phyloP scores from a whole-genome alignment of 2,888 invertebrate species.

The Piscicola geometra region DNA sequence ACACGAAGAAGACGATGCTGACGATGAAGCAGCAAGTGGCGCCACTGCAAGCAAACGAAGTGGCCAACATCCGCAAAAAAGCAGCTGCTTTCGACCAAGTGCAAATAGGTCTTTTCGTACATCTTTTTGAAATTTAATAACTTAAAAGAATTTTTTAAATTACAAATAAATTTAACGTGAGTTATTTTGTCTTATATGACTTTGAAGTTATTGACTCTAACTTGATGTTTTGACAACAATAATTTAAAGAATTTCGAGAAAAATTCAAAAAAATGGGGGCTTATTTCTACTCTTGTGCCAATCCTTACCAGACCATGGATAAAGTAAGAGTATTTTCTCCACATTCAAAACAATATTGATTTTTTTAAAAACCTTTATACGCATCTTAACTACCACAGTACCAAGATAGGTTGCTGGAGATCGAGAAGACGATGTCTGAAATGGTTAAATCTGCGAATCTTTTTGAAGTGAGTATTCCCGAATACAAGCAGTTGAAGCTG shows the following conservation, averaged over 20 bases:
- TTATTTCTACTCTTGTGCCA: slow-evolving; percentile 53
- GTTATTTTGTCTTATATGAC: too few species aligned
- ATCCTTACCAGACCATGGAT: slow-evolving; percentile 53
- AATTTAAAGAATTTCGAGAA: slow-evolving; percentile 73
- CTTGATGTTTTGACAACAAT: too few species aligned
- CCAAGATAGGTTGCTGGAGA: slow-evolving; percentile 62
- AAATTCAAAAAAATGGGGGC: slow-evolving; percentile 66
- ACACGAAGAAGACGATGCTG: slow-evolving; percentile 83
- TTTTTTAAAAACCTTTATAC: slow-evolving; percentile 7
- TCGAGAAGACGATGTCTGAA: slow-evolving; percentile 75
- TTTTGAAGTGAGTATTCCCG: slow-evolving; percentile 81
- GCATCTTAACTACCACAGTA: slow-evolving; percentile 12
- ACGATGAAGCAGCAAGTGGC: slow-evolving; percentile 90
- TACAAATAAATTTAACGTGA: too few species aligned
- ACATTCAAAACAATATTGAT: not conserved
- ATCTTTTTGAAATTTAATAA: too few species aligned
- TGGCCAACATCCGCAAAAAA: slow-evolving; percentile 79
- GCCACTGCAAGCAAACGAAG: slow-evolving; percentile 87
- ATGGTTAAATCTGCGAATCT: slow-evolving; percentile 78
- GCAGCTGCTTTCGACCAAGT: slow-evolving; percentile 76
- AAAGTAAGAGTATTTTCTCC: slow-evolving; percentile 30
- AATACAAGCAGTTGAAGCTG: slow-evolving; percentile 84
- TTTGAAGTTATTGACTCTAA: too few species aligned
- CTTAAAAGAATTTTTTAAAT: too few species aligned
- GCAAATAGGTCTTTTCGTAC: slow-evolving; percentile 63